phyloP scores from a whole-genome alignment of 2,888 invertebrate genomes.

The Prosopocoilus inquinatus region DNA sequence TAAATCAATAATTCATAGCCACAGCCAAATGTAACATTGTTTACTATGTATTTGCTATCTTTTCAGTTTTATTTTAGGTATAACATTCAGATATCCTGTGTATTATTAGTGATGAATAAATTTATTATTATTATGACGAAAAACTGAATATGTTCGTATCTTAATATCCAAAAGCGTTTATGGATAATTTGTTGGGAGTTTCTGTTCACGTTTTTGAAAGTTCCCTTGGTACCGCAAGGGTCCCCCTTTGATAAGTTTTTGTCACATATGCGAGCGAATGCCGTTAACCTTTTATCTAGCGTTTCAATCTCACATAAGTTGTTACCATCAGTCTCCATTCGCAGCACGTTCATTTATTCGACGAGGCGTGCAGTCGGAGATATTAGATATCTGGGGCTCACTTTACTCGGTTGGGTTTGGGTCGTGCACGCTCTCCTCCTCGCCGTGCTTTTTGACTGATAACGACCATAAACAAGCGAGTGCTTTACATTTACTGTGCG shows the following conservation, averaged over 20 bases:
- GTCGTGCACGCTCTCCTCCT: background rate
- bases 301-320: conserved; percentile 37
- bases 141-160: too few species aligned
- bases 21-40: too few species aligned
- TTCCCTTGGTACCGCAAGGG: conserved; percentile 28
- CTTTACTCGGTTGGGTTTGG: conserved; percentile 4
- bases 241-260: conserved; percentile 31
- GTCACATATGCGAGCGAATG: conserved; percentile 36
- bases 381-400: conserved; percentile 29
- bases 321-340: conserved; percentile 40
- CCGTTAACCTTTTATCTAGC: conserved; percentile 41
- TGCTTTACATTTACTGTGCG: conserved; percentile 10
- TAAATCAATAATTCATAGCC: too few species aligned
- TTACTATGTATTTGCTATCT: too few species aligned
- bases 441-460: conserved; percentile 12
- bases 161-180: too few species aligned
- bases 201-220: conserved; percentile 3
- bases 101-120: too few species aligned
- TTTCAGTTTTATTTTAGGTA: too few species aligned
- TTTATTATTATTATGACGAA: too few species aligned
- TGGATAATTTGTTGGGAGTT: too few species aligned
- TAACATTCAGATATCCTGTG: too few species aligned
- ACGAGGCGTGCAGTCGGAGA: conserved; percentile 32
- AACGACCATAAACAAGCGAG: conserved; percentile 13
- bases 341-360: conserved; percentile 37